Conservation (phyloP, 2,797 vertebrate species). For the Melanotaenia maccullochi region DNA sequence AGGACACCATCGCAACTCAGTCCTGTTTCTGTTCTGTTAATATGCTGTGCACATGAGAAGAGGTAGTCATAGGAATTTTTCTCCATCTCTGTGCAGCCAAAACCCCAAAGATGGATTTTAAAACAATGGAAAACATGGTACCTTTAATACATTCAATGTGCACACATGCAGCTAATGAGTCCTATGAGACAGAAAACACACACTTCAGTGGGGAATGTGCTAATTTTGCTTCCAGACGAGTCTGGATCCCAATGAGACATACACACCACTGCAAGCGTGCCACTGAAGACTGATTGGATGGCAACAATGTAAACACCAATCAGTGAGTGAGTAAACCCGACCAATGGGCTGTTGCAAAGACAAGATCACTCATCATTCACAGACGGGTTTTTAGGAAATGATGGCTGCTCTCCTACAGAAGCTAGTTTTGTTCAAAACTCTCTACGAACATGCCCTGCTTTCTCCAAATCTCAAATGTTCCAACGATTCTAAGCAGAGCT, state of each 20-base stretch:
- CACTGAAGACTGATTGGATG: slow-evolving; percentile 63
- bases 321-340: slow-evolving; percentile 63
- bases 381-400: slow-evolving; percentile 13
- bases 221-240: slow-evolving; percentile 39
- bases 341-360: slow-evolving; percentile 57
- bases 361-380: slow-evolving; percentile 62
- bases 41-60: slow-evolving; percentile 41
- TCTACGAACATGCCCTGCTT: neutral
- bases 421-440: neutral
- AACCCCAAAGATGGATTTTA: slow-evolving; percentile 31
- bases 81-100: slow-evolving; percentile 29
- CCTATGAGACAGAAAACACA: slow-evolving; percentile 54
- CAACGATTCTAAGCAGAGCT: too few species aligned
- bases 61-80: slow-evolving; percentile 40
- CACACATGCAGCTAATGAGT: slow-evolving; percentile 53
- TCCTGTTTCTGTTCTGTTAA: slow-evolving; percentile 44
- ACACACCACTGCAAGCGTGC: slow-evolving; percentile 48
- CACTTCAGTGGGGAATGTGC: slow-evolving; percentile 43
- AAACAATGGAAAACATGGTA: slow-evolving; percentile 29
- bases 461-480: too few species aligned
- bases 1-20: slow-evolving; percentile 47
- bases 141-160: slow-evolving; percentile 46
- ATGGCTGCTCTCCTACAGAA: slow-evolving; percentile 8
- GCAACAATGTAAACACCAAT: slow-evolving; percentile 75
- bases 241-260: slow-evolving; percentile 29